These are phyloP conservation scores for Heliconius ethilla DNA, from an alignment of 2,888 invertebrate genomes.

Conservation along the genomic window DNA sequence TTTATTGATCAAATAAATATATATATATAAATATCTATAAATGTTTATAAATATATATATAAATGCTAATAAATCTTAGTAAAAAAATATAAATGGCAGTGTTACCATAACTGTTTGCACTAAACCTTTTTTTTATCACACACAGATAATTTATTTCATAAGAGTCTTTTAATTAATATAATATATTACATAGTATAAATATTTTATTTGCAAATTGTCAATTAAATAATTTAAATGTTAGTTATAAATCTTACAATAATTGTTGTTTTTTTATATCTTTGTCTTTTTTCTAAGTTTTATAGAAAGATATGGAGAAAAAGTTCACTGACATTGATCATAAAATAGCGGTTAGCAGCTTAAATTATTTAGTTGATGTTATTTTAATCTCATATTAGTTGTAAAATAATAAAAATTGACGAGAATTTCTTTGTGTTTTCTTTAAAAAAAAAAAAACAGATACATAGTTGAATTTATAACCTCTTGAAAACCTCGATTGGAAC, in stretches of 20 bases:
- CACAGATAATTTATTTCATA: not conserved
- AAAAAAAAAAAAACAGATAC: not conserved
- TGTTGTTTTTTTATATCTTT: too few relatives aligned
- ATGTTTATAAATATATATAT: not conserved
- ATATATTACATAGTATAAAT: not conserved
- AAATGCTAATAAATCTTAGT: not conserved
- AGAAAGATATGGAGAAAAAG: too few relatives aligned
- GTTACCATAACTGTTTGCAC: not conserved
- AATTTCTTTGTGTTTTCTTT: too few relatives aligned
- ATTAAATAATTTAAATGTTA: not conserved
- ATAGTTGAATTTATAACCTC: not conserved
- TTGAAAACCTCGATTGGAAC: too few relatives aligned
- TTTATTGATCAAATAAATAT: slow-evolving; percentile 45
- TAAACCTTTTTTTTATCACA: not conserved
- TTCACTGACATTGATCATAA: not conserved
- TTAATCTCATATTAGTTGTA: not conserved
- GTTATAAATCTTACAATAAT: not conserved
- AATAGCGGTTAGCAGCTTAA: not conserved
- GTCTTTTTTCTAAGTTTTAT: too few relatives aligned
- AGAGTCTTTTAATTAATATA: not conserved
- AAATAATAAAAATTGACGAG: too few relatives aligned
- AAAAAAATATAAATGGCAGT: slow-evolving; percentile 17
- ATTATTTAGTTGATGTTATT: not conserved
- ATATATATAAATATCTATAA: slow-evolving; percentile 15
- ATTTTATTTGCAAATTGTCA: not conserved